Conservation (phyloP, 2,113 vertebrate species). For the Trochalopteron elliotii region DNA sequence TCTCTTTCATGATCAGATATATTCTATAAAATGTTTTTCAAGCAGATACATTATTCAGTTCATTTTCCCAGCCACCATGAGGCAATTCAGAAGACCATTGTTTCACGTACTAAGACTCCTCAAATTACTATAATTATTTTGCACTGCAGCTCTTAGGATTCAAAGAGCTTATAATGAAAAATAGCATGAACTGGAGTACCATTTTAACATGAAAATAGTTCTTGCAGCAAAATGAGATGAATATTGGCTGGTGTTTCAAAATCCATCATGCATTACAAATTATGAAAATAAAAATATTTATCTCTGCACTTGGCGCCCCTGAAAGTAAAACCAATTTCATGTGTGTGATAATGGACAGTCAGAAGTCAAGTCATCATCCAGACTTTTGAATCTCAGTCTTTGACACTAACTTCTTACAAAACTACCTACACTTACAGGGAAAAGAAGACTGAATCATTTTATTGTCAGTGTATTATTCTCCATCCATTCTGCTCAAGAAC, state of each 20-base stretch:
- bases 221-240: background rate
- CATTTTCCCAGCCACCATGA: background rate
- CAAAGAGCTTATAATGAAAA: background rate
- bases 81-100: background rate
- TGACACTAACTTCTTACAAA: background rate
- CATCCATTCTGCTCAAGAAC: background rate
- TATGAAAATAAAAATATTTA: background rate
- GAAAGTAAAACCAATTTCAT: background rate
- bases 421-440: background rate
- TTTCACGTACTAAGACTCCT: background rate
- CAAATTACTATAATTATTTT: conserved; percentile 8
- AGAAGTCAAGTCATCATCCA: background rate
- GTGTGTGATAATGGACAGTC: background rate
- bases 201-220: background rate
- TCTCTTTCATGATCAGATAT: background rate
- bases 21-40: background rate
- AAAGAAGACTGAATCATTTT: background rate
- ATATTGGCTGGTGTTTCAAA: background rate
- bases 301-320: background rate
- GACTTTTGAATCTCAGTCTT: background rate
- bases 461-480: background rate
- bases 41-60: background rate
- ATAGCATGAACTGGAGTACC: background rate
- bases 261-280: background rate
- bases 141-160: background rate